Percentiles rank a stretch among this genome's conserved stretches.
These are phyloP conservation scores for Rattus norvegicus DNA, from an alignment of 2,113 vertebrate genomes.

Conservation along the genomic window GRCr8 NC_086027.1:98060001-98060500, in stretches of 20 bases:
- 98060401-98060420: accelerated
- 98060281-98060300: not conserved
- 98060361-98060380: not conserved
- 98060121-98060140: not conserved
- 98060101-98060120: not conserved
- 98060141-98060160: not conserved
- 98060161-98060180: not conserved
- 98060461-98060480: accelerated
- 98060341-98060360: too few relatives aligned
- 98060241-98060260: not conserved
- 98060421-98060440: accelerated
- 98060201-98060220: not conserved
- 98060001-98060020: not conserved
- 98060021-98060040: not conserved
- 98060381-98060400: not conserved
- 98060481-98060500: accelerated
- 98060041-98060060: not conserved
- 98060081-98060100: not conserved
- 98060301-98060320: accelerated
- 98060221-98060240: not conserved
- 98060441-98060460: accelerated
- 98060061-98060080: not conserved
- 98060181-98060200: not conserved
- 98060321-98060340: accelerated
- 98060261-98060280: not conserved